These are phyloP conservation scores for Chirona hameri DNA, from an alignment of 2,888 invertebrate genomes.

Conservation along the genomic window DNA sequence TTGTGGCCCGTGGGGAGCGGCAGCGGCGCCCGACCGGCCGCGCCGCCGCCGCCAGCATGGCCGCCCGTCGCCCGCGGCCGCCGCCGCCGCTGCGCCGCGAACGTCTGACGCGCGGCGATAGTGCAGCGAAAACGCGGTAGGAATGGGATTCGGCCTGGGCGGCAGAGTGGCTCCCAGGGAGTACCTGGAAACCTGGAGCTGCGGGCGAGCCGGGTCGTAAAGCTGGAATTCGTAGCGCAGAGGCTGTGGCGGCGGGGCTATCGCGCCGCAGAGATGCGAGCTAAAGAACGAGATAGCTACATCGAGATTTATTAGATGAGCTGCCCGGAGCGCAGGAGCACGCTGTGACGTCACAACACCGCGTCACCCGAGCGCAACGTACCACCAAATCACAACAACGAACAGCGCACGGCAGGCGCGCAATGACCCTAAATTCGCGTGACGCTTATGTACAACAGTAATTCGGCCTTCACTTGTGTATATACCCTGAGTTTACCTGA, in stretches of 20 bases:
- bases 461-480: neutral
- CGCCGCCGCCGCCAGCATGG: neutral
- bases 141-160: neutral
- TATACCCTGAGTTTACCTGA: constrained; percentile 13
- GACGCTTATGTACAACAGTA: neutral
- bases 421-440: neutral
- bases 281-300: neutral
- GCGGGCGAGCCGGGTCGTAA: neutral
- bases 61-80: constrained; percentile 7
- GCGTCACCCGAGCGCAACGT: neutral
- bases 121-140: neutral
- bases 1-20: neutral
- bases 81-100: neutral
- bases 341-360: neutral
- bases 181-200: neutral
- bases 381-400: constrained; percentile 5
- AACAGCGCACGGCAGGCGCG: neutral
- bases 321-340: neutral
- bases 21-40: neutral
- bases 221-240: neutral
- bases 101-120: too few relatives aligned
- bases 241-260: neutral
- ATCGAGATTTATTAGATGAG: constrained; percentile 9
- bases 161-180: neutral
- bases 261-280: neutral